A percentile compares a stretch with the other conserved stretches of the same genome.
Evolutionary conservation across 2,113 vertebrate genomes (phyloP).

Genomic region (Hoplias malabaricus): DNA sequence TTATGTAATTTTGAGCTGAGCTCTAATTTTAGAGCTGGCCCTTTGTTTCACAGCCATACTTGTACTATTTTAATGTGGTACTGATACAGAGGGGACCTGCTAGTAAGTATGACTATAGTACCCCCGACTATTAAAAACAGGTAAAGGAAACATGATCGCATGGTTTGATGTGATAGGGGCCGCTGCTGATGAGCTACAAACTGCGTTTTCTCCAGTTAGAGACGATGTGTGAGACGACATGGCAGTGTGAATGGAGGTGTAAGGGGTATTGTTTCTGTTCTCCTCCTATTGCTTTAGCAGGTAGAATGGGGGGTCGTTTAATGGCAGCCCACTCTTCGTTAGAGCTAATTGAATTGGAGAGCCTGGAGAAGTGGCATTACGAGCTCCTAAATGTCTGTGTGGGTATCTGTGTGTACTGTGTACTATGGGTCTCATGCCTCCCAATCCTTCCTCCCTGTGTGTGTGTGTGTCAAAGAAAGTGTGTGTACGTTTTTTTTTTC

Average conservation of each 20-base stretch:
- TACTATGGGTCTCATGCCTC: slow-evolving; percentile 12
- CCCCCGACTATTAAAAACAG: no score
- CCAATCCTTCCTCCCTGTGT: slow-evolving; percentile 27
- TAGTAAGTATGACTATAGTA: no score
- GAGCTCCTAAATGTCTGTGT: slow-evolving; percentile 41
- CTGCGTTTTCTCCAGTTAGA: not conserved
- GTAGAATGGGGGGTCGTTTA: slow-evolving; percentile 29
- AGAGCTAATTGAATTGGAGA: slow-evolving; percentile 48
- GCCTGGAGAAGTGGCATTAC: slow-evolving; percentile 39
- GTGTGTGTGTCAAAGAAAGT: slow-evolving; percentile 23
- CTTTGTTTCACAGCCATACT: no score
- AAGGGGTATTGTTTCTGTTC: not conserved
- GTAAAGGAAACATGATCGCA: not conserved
- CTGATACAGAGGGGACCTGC: no score
- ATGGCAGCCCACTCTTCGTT: slow-evolving; percentile 46
- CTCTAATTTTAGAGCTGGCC: no score
- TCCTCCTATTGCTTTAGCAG: not conserved
- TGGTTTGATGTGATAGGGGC: not conserved
- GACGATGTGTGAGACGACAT: not conserved
- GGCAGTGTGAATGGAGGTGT: not conserved
- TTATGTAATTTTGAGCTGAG: no score
- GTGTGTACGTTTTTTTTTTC: slow-evolving; percentile 50
- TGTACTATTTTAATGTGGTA: no score
- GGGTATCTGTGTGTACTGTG: slow-evolving; percentile 27
- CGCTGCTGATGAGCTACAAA: not conserved